Conservation (phyloP, 92 coral and sea anemone species). For the Epizoanthus stellaris region DNA sequence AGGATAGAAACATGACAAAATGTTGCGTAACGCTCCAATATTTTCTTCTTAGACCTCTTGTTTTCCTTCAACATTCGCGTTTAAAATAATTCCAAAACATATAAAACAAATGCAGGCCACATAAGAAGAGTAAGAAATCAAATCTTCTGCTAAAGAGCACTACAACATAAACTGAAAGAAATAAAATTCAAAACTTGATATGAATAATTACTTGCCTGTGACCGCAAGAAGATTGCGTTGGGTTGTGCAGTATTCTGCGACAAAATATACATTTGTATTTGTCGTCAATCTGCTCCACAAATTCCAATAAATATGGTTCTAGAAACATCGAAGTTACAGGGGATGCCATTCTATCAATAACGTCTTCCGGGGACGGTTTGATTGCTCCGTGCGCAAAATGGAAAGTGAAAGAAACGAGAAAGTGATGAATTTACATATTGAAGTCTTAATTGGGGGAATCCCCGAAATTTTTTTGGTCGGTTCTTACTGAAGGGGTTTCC, state of each 20-base stretch:
- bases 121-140: background rate
- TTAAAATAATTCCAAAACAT: background rate
- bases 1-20: too few species aligned
- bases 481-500: too few species aligned
- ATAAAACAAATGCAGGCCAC: background rate
- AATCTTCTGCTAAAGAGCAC: too few species aligned
- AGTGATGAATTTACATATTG: background rate
- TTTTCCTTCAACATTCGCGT: too few species aligned
- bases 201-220: conserved; percentile 70
- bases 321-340: background rate
- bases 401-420: background rate
- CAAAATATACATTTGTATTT: conserved; percentile 69
- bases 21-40: too few species aligned
- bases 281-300: conserved; percentile 48
- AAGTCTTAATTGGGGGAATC: background rate
- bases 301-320: background rate
- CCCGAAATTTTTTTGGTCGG: background rate
- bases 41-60: too few species aligned
- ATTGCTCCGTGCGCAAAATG: background rate
- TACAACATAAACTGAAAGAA: too few species aligned
- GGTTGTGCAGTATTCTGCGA: conserved; percentile 57
- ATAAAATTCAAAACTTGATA: background rate
- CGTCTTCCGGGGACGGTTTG: background rate
- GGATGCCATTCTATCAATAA: background rate
- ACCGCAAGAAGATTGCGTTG: conserved; percentile 77